phyloP scores from a whole-genome alignment of 2,113 vertebrate genomes.

The Illadopsis cleaveri region DNA sequence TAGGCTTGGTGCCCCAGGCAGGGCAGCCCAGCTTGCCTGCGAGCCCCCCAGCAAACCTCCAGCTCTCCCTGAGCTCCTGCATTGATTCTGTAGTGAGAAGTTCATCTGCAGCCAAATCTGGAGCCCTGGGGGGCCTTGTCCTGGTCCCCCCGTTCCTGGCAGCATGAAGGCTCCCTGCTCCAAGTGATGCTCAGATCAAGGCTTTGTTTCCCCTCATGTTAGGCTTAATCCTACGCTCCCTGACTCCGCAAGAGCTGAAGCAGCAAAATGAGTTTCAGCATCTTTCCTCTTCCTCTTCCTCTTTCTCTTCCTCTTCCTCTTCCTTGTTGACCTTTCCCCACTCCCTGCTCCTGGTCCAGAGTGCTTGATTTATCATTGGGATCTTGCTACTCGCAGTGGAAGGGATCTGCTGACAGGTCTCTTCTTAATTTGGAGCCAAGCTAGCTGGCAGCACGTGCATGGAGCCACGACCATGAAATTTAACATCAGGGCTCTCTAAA shows the following conservation, averaged over 20 bases:
- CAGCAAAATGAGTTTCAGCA: conserved; percentile 2
- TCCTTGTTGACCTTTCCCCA: not conserved
- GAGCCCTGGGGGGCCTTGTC: not conserved
- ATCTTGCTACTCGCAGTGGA: too few relatives aligned
- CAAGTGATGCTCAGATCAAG: not conserved
- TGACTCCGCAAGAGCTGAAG: not conserved
- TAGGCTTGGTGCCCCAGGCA: too few relatives aligned
- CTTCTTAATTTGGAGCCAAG: too few relatives aligned
- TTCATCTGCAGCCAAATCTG: not conserved
- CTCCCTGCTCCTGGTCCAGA: not conserved
- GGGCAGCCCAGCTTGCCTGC: too few relatives aligned
- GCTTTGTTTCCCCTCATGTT: not conserved
- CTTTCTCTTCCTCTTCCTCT: not conserved
- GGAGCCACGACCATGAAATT: too few relatives aligned
- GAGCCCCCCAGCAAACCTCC: too few relatives aligned
- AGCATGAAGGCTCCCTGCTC: not conserved
- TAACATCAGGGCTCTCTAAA: too few relatives aligned
- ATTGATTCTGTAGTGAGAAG: rapidly evolving
- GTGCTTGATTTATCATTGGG: too few relatives aligned
- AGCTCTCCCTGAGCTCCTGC: not conserved
- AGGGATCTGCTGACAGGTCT: too few relatives aligned
- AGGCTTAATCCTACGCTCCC: not conserved
- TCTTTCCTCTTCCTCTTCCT: too few relatives aligned
- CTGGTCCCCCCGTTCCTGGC: not conserved
- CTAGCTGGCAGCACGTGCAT: too few relatives aligned